These are phyloP conservation scores for Ceratitis capitata DNA, from an alignment of 1,140 invertebrate species.

Conservation along the genomic window DNA sequence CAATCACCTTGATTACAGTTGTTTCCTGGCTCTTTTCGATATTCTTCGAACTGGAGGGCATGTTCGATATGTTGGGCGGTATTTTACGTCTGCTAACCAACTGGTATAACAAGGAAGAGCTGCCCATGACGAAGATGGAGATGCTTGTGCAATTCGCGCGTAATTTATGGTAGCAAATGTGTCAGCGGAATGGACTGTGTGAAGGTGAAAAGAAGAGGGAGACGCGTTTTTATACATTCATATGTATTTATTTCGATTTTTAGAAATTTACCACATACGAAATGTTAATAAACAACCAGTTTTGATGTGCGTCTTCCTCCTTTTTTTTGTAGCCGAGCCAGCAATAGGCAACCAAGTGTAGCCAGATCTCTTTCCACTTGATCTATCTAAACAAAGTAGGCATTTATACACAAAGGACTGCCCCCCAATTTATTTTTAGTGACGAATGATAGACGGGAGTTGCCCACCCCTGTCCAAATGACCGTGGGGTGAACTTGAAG, in stretches of 20 bases:
- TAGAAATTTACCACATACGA: conserved; percentile 4
- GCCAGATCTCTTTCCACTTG: too few relatives aligned
- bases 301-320: too few relatives aligned
- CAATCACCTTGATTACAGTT: conserved; percentile 36
- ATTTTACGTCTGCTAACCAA: conserved; percentile 14
- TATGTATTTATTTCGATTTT: conserved; percentile 29
- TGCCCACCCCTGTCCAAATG: too few relatives aligned
- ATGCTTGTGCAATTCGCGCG: conserved; percentile 28
- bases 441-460: too few relatives aligned
- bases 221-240: background rate
- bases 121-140: conserved; percentile 26
- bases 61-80: conserved; percentile 23
- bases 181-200: background rate
- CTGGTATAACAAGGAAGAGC: conserved; percentile 3
- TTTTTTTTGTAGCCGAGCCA: too few relatives aligned
- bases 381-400: too few relatives aligned
- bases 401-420: too few relatives aligned
- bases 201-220: too few relatives aligned
- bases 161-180: conserved; percentile 25
- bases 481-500: too few relatives aligned
- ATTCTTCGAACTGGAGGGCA: conserved; percentile 36
- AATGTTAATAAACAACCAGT: background rate
- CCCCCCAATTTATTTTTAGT: too few relatives aligned
- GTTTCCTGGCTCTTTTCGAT: conserved; percentile 40
- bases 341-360: too few relatives aligned